phyloP scores from a whole-genome alignment of 2,113 vertebrate species.

The Syngnathus typhle region DNA sequence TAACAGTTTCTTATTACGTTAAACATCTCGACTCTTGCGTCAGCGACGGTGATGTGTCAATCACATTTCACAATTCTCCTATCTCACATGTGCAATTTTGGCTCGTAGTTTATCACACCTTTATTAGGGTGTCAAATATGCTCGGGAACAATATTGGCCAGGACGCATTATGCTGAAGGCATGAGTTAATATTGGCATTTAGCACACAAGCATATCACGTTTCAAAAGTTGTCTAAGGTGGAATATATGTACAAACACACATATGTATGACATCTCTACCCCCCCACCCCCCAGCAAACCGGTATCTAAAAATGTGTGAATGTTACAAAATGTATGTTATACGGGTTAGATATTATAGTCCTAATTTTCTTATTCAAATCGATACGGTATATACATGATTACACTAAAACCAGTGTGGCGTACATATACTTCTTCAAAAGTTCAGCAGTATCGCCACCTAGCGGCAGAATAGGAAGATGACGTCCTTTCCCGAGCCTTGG shows the following conservation, averaged over 20 bases:
- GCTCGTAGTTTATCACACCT: background rate
- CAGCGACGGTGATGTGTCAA: background rate
- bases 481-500: background rate
- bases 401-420: background rate
- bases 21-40: slow-evolving; percentile 11
- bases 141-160: background rate
- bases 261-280: background rate
- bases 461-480: slow-evolving; percentile 23
- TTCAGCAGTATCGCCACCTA: slow-evolving; percentile 21
- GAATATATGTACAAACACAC: background rate
- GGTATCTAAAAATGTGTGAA: background rate
- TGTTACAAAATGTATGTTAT: background rate
- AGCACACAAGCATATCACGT: background rate
- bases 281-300: background rate
- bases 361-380: background rate
- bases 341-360: background rate
- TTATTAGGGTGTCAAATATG: background rate
- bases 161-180: background rate
- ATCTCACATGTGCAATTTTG: background rate
- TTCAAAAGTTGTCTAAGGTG: background rate
- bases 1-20: background rate
- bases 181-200: background rate
- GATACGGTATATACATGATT: background rate
- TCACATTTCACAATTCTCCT: background rate
- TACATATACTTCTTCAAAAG: background rate